Evolutionary conservation across 1,140 invertebrate species (phyloP).

Genomic region (Matsumurasca onukii): DNA sequence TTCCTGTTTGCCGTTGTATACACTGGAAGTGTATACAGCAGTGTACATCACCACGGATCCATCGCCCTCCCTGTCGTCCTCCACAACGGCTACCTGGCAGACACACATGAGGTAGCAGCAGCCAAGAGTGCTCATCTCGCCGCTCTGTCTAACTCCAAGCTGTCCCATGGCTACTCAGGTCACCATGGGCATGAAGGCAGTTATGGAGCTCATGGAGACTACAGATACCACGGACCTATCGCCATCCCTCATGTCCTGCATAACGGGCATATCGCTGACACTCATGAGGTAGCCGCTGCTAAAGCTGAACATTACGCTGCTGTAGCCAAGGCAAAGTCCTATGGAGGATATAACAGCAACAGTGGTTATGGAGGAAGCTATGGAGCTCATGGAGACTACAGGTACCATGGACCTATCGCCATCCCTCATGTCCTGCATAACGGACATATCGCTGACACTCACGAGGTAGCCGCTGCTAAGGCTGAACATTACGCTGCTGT

Average conservation of each 20-base stretch:
- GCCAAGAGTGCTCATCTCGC: conserved; percentile 39
- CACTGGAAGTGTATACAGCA: no score
- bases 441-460: conserved; percentile 34
- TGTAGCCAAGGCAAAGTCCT: conserved; percentile 31
- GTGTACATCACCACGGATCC: no score
- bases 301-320: conserved; percentile 37
- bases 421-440: conserved; percentile 25
- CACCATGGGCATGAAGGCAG: neutral
- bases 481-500: conserved; percentile 34
- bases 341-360: conserved; percentile 33
- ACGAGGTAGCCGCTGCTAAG: conserved; percentile 39
- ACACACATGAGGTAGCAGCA: conserved; percentile 36
- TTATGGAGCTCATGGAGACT: neutral
- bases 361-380: conserved; percentile 6
- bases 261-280: conserved; percentile 35
- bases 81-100: no score
- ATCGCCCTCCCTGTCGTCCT: no score
- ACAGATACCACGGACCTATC: conserved; percentile 29
- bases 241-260: conserved; percentile 4
- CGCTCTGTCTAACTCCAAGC: conserved; percentile 10
- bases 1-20: no score
- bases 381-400: conserved; percentile 33
- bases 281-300: conserved; percentile 38
- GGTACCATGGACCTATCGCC: conserved; percentile 31
- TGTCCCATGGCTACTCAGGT: neutral